These are phyloP conservation scores for Malthinus seriepunctatus DNA, from an alignment of 2,888 invertebrate species.

Conservation along the genomic window DNA sequence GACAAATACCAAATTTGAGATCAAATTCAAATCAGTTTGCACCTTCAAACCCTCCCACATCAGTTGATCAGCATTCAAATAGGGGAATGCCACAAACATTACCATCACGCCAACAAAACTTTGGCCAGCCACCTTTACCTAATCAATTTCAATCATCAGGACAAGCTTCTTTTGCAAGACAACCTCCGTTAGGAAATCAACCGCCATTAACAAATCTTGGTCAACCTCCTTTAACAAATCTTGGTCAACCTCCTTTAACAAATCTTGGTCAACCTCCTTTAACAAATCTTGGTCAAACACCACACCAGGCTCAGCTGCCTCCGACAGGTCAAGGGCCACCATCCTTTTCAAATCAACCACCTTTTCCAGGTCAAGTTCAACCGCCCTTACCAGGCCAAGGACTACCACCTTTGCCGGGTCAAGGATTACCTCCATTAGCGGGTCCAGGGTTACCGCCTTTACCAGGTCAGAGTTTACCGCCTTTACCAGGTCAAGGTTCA, in stretches of 20 bases:
- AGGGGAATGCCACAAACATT: neutral
- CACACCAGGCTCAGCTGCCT: neutral
- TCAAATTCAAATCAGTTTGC: neutral
- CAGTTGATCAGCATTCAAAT: neutral
- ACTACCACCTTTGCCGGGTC: slow-evolving; percentile 35
- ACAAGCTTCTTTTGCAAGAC: neutral
- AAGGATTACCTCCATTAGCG: slow-evolving; percentile 12
- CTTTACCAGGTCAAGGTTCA: slow-evolving; percentile 12
- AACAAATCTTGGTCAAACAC: neutral
- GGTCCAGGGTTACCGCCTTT: slow-evolving; percentile 13
- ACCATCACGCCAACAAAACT: slow-evolving; percentile 2
- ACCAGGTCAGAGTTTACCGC: slow-evolving; percentile 26
- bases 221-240: neutral
- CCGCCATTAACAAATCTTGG: neutral
- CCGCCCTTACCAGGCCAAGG: slow-evolving; percentile 41
- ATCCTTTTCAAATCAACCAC: slow-evolving; percentile 11
- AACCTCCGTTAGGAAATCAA: neutral
- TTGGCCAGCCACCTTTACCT: slow-evolving; percentile 12
- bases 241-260: neutral
- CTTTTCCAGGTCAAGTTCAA: slow-evolving; percentile 24
- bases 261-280: slow-evolving; percentile 7
- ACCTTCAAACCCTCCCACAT: neutral
- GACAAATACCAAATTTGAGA: no score
- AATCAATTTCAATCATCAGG: slow-evolving; percentile 6
- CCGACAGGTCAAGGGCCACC: neutral